These are phyloP conservation scores for Caenorhabditis afra DNA, from an alignment of 2,888 invertebrate species.

Conservation along the genomic window DNA sequence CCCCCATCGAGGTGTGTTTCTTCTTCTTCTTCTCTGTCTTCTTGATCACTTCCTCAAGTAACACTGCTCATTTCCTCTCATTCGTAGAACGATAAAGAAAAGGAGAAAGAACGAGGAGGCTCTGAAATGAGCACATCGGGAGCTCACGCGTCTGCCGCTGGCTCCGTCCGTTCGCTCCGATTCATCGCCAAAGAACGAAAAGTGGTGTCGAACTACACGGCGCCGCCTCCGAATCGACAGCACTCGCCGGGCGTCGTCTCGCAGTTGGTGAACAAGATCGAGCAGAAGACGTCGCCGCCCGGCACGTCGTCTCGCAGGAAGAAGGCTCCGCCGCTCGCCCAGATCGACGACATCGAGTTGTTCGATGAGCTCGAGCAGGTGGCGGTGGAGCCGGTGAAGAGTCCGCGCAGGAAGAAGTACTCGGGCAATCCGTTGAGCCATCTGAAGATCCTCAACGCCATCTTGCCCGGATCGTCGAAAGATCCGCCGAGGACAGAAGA, in stretches of 20 bases:
- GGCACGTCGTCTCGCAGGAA: constrained; percentile 31
- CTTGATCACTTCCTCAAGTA: constrained; percentile 9
- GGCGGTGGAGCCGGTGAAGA: constrained; percentile 16
- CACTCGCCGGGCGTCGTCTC: constrained; percentile 57
- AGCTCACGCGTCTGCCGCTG: constrained; percentile 41
- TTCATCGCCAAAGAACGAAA: constrained; percentile 45
- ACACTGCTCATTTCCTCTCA: constrained; percentile 7
- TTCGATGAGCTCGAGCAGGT: constrained; percentile 30
- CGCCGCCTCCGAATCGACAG: constrained; percentile 42
- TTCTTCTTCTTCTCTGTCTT: not conserved
- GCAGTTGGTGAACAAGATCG: constrained; percentile 62
- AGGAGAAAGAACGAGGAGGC: constrained; percentile 32
- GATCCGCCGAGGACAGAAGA: constrained; percentile 13
- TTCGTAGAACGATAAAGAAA: constrained; percentile 24
- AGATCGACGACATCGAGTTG: constrained; percentile 58
- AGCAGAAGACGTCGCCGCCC: constrained; percentile 48
- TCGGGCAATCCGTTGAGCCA: constrained; percentile 53
- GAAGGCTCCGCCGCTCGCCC: constrained; percentile 46
- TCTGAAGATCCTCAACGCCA: constrained; percentile 54
- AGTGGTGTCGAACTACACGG: constrained; percentile 39
- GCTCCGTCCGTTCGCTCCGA: constrained; percentile 32
- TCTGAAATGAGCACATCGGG: constrained; percentile 47
- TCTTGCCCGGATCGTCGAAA: constrained; percentile 42
- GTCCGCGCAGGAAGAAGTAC: constrained; percentile 54
- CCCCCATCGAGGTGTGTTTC: constrained; percentile 51